phyloP scores from a whole-genome alignment of 2,888 invertebrate species.

The Gortyna flavago region DNA sequence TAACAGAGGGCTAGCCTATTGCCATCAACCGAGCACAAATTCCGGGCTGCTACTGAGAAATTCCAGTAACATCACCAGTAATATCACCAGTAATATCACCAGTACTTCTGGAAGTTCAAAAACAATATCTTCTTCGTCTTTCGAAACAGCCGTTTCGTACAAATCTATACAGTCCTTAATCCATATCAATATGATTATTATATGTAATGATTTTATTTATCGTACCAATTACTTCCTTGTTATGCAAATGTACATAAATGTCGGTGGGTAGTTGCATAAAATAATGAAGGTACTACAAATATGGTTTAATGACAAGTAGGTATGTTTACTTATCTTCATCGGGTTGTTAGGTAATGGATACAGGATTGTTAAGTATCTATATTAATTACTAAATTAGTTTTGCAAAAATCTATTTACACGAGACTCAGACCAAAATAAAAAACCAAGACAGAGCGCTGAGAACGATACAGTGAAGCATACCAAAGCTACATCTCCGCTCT shows the following conservation, averaged over 20 bases:
- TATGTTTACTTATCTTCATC: conserved; percentile 26
- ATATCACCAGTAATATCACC: no score
- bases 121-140: neutral
- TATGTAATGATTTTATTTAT: conserved; percentile 63
- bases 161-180: conserved; percentile 38
- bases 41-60: no score
- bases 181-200: conserved; percentile 50
- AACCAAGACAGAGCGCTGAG: no score
- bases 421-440: no score
- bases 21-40: no score
- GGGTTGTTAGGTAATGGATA: conserved; percentile 13
- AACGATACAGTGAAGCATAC: no score
- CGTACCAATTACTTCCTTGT: conserved; percentile 62
- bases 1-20: no score
- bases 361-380: neutral
- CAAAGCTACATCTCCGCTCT: no score
- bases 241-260: conserved; percentile 61
- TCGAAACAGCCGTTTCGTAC: neutral
- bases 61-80: no score
- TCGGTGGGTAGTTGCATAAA: conserved; percentile 54
- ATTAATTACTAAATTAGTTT: neutral
- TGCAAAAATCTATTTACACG: neutral
- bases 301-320: conserved; percentile 38
- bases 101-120: no score
- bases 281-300: conserved; percentile 55